These are phyloP conservation scores for Scortum barcoo DNA, from an alignment of 2,113 vertebrate genomes.

Conservation along the genomic window DNA sequence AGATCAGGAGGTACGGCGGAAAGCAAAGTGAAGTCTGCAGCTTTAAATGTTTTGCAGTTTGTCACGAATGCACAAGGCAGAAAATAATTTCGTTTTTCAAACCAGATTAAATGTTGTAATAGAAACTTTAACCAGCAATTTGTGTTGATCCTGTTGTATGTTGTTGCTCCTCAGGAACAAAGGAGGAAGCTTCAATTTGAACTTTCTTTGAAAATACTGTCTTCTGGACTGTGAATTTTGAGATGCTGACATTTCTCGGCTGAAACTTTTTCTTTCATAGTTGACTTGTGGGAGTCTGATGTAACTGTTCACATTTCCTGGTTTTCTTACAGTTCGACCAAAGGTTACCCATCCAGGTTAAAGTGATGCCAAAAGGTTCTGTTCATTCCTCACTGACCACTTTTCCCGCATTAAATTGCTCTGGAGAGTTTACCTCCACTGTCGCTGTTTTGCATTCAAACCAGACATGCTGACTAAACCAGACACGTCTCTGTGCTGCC, in stretches of 20 bases:
- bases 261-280: not conserved
- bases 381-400: not conserved
- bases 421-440: conserved; percentile 5
- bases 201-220: not conserved
- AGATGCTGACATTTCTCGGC: not conserved
- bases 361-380: not conserved
- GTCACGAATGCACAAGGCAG: not conserved
- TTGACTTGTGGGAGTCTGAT: not conserved
- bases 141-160: not conserved
- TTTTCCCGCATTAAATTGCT: conserved; percentile 11
- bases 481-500: conserved; percentile 22
- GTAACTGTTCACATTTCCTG: not conserved
- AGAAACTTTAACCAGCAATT: not conserved
- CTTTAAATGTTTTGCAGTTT: not conserved
- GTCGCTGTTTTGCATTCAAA: conserved; percentile 42
- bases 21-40: not conserved
- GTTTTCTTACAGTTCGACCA: conserved; percentile 9
- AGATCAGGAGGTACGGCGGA: not conserved
- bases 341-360: not conserved
- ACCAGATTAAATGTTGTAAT: not conserved
- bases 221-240: not conserved
- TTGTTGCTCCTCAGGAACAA: not conserved
- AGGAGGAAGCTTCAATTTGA: not conserved
- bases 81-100: not conserved
- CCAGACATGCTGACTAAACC: conserved; percentile 48